Evolutionary conservation across 2,888 invertebrate genomes (phyloP), one percentile per base, ranked within the genome.

Genomic region (Caenorhabditis japonica): DNA sequence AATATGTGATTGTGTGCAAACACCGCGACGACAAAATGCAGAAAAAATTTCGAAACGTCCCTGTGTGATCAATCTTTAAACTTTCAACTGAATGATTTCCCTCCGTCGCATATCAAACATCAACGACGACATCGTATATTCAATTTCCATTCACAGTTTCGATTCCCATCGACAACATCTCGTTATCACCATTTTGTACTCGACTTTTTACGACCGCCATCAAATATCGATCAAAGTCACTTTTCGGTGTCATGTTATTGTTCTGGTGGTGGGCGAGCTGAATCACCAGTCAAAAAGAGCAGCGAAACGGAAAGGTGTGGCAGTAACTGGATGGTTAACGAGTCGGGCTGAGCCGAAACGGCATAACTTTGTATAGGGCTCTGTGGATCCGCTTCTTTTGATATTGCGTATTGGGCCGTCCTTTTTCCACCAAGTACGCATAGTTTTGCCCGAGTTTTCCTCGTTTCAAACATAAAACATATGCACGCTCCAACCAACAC

Each of bases 61-160:
- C n/a, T n/a, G n/a, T n/a, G n/a, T n/a, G n/a, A n/a, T n/a, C 27
- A 15, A n/a, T n/a, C 49, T 1, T 15, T 3, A 1, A 53, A 12
- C 55, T 64, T n/a, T n/a, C n/a, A n/a, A n/a, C n/a, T n/a, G n/a
- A n/a, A n/a, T n/a, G n/a, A n/a, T n/a, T n/a, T n/a, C n/a, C n/a
- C n/a, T n/a, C 49, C 19, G 34, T 43, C 51, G 49, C 56, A 56
- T 58, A 60, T 70, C 70, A 70, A 70, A 70, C 70, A 70, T 70
- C 70, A 70, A 69, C 60, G 19, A 41, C 69, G 60, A 53, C 61
- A 56, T 61, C 39, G 52, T 53, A 59, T 59, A 68, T 68, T 59
- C 53, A 15, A 25, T 58, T 10, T 19, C 44, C 19, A 17, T 44
- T n/a, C n/a, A n/a, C 44, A 17, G 39, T 59, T 44, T 33, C 46